Conservation (phyloP, 2,888 invertebrate species). For the Leptinotarsa peninsularis region DNA sequence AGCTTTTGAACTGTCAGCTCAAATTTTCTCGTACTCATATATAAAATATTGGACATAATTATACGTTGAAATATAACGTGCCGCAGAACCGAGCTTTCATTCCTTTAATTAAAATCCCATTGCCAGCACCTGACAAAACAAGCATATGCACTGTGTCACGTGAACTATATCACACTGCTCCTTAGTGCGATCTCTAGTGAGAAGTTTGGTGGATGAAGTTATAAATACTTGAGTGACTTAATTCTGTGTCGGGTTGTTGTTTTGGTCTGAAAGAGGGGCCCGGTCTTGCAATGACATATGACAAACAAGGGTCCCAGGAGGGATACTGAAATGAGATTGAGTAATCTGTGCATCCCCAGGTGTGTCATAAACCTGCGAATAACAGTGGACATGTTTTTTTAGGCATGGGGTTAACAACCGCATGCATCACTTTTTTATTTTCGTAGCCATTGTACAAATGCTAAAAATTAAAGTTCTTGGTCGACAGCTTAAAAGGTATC, state of each 20-base stretch:
- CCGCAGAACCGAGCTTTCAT: neutral
- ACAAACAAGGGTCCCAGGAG: conserved; percentile 25
- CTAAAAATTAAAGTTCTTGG: too few relatives aligned
- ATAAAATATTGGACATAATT: neutral
- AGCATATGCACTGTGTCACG: conserved; percentile 14
- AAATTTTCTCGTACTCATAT: too few relatives aligned
- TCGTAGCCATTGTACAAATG: too few relatives aligned
- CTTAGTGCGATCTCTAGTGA: conserved; percentile 37
- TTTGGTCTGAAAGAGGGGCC: conserved; percentile 16
- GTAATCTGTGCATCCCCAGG: neutral
- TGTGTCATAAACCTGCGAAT: neutral
- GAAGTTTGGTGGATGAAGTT: conserved; percentile 46
- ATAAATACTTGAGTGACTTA: conserved; percentile 54
- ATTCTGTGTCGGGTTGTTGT: conserved; percentile 40
- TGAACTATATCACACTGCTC: conserved; percentile 9
- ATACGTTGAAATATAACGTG: neutral
- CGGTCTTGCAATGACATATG: conserved; percentile 34
- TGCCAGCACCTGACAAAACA: neutral
- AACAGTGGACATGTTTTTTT: neutral
- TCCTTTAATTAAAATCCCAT: neutral
- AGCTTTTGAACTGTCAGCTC: neutral
- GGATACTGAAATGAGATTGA: neutral
- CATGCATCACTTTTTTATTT: too few relatives aligned
- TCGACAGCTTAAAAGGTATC: too few relatives aligned
- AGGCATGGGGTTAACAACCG: too few relatives aligned